Conservation (phyloP, 1,140 invertebrate species). For the Mamestra configurata region DNA sequence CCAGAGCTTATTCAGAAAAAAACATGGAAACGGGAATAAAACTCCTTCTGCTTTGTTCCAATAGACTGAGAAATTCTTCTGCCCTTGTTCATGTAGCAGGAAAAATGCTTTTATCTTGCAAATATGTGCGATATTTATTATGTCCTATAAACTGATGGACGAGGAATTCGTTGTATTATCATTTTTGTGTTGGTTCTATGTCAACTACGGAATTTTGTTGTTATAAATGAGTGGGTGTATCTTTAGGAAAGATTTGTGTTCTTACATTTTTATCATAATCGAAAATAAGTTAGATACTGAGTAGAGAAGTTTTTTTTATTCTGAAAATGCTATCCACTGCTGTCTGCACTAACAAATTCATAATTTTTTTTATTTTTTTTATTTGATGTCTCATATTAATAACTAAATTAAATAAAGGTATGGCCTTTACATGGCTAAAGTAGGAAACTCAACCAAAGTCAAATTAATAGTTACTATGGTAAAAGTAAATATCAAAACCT, state of each 20-base stretch:
- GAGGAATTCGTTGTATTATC: slow-evolving; percentile 1
- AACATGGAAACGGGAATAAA: slow-evolving; percentile 19
- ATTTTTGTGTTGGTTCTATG: slow-evolving; percentile 12
- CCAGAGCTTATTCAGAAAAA: slow-evolving; percentile 33
- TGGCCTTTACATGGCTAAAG: too few relatives aligned
- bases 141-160: not conserved
- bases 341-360: too few relatives aligned
- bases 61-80: slow-evolving; percentile 41
- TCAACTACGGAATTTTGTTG: slow-evolving; percentile 9
- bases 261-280: not conserved
- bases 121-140: slow-evolving; percentile 22
- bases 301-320: too few relatives aligned
- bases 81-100: slow-evolving; percentile 29
- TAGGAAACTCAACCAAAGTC: too few relatives aligned
- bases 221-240: not conserved
- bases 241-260: not conserved
- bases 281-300: too few relatives aligned
- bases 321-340: too few relatives aligned
- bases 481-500: too few relatives aligned
- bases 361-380: too few relatives aligned
- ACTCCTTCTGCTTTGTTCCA: not conserved
- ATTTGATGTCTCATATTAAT: too few relatives aligned
- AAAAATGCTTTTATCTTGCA: slow-evolving; percentile 31
- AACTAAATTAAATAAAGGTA: too few relatives aligned
- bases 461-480: too few relatives aligned